Evolutionary conservation across 92 coral and sea anemone species (phyloP), one percentile per base, ranked within the genome.

Genomic region (Bergia sp.): DNA sequence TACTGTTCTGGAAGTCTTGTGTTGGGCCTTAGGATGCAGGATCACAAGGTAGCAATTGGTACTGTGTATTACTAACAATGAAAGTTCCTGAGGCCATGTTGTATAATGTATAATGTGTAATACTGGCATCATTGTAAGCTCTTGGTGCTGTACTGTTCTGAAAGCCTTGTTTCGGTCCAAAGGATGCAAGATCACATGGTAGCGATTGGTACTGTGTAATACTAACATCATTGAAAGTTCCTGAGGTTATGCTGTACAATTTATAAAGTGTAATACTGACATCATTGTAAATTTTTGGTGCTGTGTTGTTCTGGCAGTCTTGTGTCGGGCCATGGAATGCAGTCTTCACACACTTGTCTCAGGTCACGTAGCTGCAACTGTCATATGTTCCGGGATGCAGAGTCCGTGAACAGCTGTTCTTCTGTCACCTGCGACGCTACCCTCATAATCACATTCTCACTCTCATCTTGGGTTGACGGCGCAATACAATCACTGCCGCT

Each of bases 321-420:
- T 2, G 92, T 88, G 15, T 64, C 90, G 40, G 97, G 97, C 95
- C 95, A 91, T 92, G 91, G 94, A 88, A 86, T 91, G 37, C 85
- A 89, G 80, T 93, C 94, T 77, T 89, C 86, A 77, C 97, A 94
- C 73, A 89, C 94, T 49, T 55, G 86, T 72, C 95, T 92, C 84
- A 93, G 91, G 92, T 94, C 97, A 82, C 97, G 93, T 87, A 94
- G 97, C 95, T 87, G 91, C 82, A 94, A 88, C 79, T 91, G 97
- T 94, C 97, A 94, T 40, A 93, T 92, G 81, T 88, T 80, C 87
- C 67, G 89, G 36, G 73, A 81, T 1, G 67, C 53, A 20, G 85
- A 9, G 36, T 76, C 80, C 45, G 50, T 41, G 50, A 18, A 36
- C 23, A 64, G 23, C 49, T 55, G 42, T 55, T 81, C 73, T 10